Evolutionary conservation across 2,888 invertebrate genomes (phyloP), one percentile per base, ranked within the genome.

Genomic region (Plebejus melissa): DNA sequence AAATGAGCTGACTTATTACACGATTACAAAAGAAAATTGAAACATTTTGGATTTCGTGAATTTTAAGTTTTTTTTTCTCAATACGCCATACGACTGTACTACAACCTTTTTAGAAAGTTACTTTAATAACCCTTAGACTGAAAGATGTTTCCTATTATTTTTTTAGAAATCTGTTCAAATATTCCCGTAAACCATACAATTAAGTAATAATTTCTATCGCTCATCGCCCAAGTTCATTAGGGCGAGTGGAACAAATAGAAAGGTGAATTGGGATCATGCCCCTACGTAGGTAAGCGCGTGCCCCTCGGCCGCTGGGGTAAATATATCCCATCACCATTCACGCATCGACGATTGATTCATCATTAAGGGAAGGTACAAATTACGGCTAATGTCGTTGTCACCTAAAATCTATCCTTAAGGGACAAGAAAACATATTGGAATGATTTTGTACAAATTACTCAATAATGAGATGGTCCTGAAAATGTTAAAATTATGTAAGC

Each of bases 201-300:
- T n/a, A 32, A 65, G 32, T 65, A 28, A 65, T 32, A 5, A 65
- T 65, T 4, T 65, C 16, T 65, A 22, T 79, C 79, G 74, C 74
- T 79, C 75, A 76, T 76, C 79, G 76, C 74, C 50, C 4, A 22
- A 75, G 76, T 78, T 75, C 78, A 79, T 79, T 79, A 79, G 75
- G 76, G 75, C 78, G 78, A 80, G 81, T 82, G 81, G 79, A 83
- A 83, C 82, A 84, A 82, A 84, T 82, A 83, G 81, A 87, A 85
- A 85, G 84, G 88, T 88, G 86, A 87, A 90, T 90, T 88, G 88
- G 88, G 90, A 83, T 88, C 90, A 83, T 86, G 90, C 88, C 90
- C 90, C 79, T 84, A 86, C 84, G 85, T 90, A n/a, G n/a, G n/a
- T n/a, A 87, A 90, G 89, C 89, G 88, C 88, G 87, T 89, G 89